These are phyloP conservation scores for Halcyon senegalensis DNA, from an alignment of 2,113 vertebrate species.

Conservation along the genomic window DNA sequence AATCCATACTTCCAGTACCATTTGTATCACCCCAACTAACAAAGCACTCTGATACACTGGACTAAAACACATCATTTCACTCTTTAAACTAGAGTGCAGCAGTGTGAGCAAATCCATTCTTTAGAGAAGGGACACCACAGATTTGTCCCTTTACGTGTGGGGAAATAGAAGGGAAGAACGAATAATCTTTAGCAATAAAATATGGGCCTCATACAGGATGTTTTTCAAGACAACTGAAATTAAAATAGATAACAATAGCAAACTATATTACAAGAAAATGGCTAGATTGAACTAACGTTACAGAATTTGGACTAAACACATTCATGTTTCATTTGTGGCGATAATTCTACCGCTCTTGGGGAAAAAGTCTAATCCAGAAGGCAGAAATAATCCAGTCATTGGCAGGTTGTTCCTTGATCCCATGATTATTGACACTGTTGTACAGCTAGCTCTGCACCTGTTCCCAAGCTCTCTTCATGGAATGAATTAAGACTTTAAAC, in stretches of 20 bases:
- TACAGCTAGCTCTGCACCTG: not conserved
- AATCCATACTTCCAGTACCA: not conserved
- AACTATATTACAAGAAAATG: not conserved
- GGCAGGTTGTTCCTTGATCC: not conserved
- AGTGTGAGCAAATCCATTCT: not conserved
- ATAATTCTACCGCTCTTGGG: not conserved
- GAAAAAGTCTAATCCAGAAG: not conserved
- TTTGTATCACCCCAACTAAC: not conserved
- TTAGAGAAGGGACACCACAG: not conserved
- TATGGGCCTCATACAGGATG: not conserved
- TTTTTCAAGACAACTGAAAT: not conserved
- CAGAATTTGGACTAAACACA: not conserved
- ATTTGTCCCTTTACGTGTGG: not conserved
- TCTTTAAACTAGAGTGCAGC: not conserved
- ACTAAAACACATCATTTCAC: not conserved
- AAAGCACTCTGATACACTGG: not conserved
- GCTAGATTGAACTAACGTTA: not conserved
- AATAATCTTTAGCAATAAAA: not conserved
- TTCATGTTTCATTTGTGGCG: not conserved
- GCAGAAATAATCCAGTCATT: not conserved
- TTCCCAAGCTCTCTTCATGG: not conserved
- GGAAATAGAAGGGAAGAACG: not conserved
- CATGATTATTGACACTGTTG: not conserved
- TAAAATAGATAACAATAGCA: not conserved
- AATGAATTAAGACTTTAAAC: not conserved